Base-by-base conservation (phyloP, 2,888 invertebrate species). In the Lasioglossum marginatum region DNA sequence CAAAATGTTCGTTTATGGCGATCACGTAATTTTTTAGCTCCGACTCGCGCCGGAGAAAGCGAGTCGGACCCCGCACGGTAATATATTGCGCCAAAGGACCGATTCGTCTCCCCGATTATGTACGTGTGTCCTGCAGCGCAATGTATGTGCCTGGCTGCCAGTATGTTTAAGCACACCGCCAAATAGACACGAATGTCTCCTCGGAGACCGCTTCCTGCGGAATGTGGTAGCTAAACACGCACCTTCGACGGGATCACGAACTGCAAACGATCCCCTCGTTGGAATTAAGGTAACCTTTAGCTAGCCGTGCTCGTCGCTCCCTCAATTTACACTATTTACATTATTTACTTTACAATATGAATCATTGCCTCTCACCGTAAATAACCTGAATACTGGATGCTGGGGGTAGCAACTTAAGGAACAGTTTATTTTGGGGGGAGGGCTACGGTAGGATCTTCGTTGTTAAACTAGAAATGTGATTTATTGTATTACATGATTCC, bases 161-260 rank as follows among this genome's bases (percentile, higher is more conserved):
- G 71, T 85, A 80, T 60, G 83, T 82, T 83, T 80, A 83, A 86
- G 57, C 81, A 79, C 77, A 83, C 81, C 52, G 72, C 63, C 71
- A 74, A 73, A 43, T 68, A 72, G 79, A 75, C 70, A 72, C 78
- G 82, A 88, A 89, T 87, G 81, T 82, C 77, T 89, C 83, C 83
- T 86, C 71, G 16, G 83, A 83, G 83, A 89, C 77, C 48, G 76
- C 72, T 88, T 82, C 45, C 57, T 60, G 57, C 45, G 81, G 77
- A 86, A 86, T 81, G 77, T 78, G 43, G 37, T 66, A 27, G 23
- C 14, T 60, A 79, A 82, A 71, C 70, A 84, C 77, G 68, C 43
- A 74, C 66, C 60, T 87, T 79, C 82, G 76, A 78, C 85, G 37
- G 76, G 74, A 45, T 77, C 71, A 45, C 68, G 43, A 74, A 82